phyloP scores from a whole-genome alignment of 1,140 invertebrate genomes.

The Belonocnema kinseyi region DNA sequence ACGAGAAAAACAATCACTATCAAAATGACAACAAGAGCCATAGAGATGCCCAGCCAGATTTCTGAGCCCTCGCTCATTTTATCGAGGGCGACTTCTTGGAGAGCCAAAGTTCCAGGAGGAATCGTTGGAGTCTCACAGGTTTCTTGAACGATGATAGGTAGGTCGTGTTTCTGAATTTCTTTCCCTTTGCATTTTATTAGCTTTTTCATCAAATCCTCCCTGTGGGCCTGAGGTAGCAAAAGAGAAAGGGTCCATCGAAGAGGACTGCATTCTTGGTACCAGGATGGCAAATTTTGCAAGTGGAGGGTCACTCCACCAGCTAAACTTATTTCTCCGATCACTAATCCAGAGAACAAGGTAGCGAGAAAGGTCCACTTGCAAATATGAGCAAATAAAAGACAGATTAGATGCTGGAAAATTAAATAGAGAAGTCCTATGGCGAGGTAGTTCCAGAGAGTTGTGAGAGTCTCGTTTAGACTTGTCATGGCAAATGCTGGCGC shows the following conservation, averaged over 20 bases:
- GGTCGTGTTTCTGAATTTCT: slow-evolving; percentile 87
- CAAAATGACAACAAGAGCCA: slow-evolving; percentile 51
- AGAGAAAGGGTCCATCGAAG: slow-evolving; percentile 84
- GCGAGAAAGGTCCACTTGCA: slow-evolving; percentile 78
- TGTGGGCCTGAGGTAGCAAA: slow-evolving; percentile 82
- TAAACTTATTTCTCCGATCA: slow-evolving; percentile 80
- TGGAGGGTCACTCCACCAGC: slow-evolving; percentile 85
- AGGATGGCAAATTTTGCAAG: slow-evolving; percentile 81
- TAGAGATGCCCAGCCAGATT: slow-evolving; percentile 61
- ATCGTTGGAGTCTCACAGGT: slow-evolving; percentile 59
- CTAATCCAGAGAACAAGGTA: slow-evolving; percentile 78
- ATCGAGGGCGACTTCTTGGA: slow-evolving; percentile 73
- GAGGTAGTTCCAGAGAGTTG: slow-evolving; percentile 67
- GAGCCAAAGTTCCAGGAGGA: slow-evolving; percentile 84
- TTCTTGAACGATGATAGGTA: slow-evolving; percentile 87
- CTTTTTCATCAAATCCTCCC: slow-evolving; percentile 74
- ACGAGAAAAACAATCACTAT: slow-evolving; percentile 58
- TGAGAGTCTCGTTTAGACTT: slow-evolving; percentile 77
- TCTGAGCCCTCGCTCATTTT: slow-evolving; percentile 50
- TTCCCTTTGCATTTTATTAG: slow-evolving; percentile 71
- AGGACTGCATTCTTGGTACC: slow-evolving; percentile 82
- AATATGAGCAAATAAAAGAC: slow-evolving; percentile 82
- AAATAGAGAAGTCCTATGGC: slow-evolving; percentile 84
- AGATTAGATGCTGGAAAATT: slow-evolving; percentile 82
- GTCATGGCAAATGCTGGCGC: slow-evolving; percentile 94